A percentile compares a stretch with the other conserved stretches of the same genome.
phyloP scores from a whole-genome alignment of 2,888 invertebrate genomes.

The Heteromyza rotundicornis region DNA sequence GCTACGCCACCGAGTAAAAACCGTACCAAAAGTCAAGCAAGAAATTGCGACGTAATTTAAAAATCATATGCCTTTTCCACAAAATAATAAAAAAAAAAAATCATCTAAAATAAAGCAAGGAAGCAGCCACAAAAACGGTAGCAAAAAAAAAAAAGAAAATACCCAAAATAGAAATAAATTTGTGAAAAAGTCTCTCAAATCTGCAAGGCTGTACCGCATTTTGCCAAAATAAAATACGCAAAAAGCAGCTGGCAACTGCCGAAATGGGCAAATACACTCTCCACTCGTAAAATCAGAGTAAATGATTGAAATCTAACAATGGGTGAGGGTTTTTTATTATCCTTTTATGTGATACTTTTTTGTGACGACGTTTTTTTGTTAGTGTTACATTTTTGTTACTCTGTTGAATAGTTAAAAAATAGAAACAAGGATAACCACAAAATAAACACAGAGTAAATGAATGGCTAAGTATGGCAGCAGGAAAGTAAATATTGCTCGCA shows the following conservation, averaged over 20 bases:
- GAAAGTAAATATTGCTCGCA: too few species aligned
- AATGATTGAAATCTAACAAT: conserved; percentile 21
- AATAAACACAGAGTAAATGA: conserved; percentile 14
- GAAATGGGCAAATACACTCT: background rate
- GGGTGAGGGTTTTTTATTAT: background rate
- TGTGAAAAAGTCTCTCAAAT: background rate
- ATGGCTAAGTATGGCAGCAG: background rate
- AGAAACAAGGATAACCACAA: background rate
- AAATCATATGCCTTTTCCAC: conserved; percentile 26
- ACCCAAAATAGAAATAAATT: background rate
- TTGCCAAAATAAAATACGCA: conserved; percentile 7
- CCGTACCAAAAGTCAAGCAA: conserved; percentile 22
- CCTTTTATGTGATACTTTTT: background rate
- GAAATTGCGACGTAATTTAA: conserved; percentile 28
- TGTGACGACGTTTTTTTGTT: too few species aligned
- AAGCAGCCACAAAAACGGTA: background rate
- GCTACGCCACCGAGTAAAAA: too few species aligned
- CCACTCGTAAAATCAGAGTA: too few species aligned
- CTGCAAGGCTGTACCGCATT: background rate
- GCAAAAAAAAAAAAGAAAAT: background rate
- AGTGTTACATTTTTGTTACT: too few species aligned
- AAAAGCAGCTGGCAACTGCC: background rate
- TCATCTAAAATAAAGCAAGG: background rate
- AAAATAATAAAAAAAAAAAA: background rate
- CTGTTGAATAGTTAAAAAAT: too few species aligned